A percentile compares a stretch with the other conserved stretches of the same genome.
Conservation (phyloP, 2,888 invertebrate genomes). For the Teleiodes luculella region DNA sequence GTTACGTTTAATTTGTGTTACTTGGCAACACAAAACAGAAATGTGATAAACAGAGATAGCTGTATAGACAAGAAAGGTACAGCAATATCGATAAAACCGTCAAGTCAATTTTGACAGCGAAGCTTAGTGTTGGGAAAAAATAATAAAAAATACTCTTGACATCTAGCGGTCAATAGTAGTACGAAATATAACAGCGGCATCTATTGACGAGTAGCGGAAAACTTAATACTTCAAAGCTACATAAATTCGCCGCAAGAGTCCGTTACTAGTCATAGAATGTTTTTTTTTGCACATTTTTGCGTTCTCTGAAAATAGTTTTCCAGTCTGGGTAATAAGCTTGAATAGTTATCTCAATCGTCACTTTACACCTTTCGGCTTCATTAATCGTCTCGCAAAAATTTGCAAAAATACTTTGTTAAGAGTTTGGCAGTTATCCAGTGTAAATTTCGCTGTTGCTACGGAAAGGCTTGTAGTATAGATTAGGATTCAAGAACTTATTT, state of each 20-base stretch:
- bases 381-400: background rate
- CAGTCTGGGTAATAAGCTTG: background rate
- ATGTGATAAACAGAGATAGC: background rate
- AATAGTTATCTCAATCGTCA: background rate
- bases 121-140: background rate
- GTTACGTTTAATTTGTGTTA: background rate
- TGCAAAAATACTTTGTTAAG: conserved; percentile 1
- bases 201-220: background rate
- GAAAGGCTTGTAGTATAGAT: background rate
- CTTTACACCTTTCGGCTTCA: background rate
- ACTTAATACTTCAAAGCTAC: no score
- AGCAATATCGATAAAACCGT: conserved; percentile 4
- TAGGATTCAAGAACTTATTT: no score
- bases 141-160: background rate
- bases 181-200: background rate
- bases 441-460: background rate
- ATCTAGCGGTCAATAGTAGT: background rate
- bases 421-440: conserved; percentile 3
- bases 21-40: background rate
- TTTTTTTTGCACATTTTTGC: no score
- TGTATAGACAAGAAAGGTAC: background rate
- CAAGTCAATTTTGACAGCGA: background rate
- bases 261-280: no score
- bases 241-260: no score
- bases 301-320: background rate